phyloP scores from a whole-genome alignment of 2,113 vertebrate species.

The Cephalopterus ornatus region DNA sequence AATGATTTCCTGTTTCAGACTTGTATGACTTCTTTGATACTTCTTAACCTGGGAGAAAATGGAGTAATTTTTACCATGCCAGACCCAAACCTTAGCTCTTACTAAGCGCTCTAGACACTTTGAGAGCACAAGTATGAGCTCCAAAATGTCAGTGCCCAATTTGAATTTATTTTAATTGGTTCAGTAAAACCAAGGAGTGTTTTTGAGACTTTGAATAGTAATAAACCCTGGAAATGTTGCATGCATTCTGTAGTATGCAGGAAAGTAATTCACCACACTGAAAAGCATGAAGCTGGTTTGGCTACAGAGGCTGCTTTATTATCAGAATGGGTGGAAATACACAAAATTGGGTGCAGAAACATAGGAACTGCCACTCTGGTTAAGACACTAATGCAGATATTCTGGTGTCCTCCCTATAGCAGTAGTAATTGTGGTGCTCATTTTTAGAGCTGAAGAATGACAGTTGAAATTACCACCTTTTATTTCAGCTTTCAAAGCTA shows the following conservation, averaged over 20 bases:
- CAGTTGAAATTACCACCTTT: not conserved
- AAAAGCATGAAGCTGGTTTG: not conserved
- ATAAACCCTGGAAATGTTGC: not conserved
- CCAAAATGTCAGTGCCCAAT: not conserved
- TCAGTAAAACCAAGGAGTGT: not conserved
- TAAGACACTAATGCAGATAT: not conserved
- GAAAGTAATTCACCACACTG: not conserved
- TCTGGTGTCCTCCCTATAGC: not conserved
- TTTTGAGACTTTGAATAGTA: not conserved
- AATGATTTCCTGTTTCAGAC: not conserved
- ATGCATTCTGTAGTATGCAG: not conserved
- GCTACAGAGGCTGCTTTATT: not conserved
- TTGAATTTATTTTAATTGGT: not conserved
- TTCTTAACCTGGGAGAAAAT: not conserved
- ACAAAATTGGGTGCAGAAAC: not conserved
- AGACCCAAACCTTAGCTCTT: not conserved
- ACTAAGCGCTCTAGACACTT: not conserved
- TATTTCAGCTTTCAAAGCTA: not conserved
- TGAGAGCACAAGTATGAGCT: rapidly evolving
- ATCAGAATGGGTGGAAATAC: not conserved
- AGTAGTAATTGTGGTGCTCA: not conserved
- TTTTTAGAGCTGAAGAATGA: not conserved
- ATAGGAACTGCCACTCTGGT: not conserved
- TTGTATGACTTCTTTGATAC: not conserved
- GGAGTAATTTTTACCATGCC: not conserved